Base-by-base conservation (phyloP, 1,140 invertebrate genomes). In the Trichonephila clavipes region DNA sequence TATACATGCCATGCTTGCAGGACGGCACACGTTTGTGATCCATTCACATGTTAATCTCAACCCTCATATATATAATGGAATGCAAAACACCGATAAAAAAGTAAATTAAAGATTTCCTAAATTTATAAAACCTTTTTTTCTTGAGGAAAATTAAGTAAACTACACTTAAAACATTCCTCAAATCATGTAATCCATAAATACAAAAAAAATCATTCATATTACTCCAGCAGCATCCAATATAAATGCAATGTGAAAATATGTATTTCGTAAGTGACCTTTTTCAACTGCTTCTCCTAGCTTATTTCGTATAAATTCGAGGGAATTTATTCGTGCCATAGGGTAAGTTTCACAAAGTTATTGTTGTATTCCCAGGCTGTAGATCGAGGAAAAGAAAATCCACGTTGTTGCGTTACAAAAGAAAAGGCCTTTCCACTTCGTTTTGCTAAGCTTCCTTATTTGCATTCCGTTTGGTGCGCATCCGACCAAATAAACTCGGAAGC, bases 281-380 rank as follows among this genome's bases (percentile, higher is more conserved):
- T 28, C 28, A 51, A 51, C 5, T 10, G 4, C 10, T 51, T 51
- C 51, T 51, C 7, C 7, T 7, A 24, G 72, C 28, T 19, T 77
- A 77, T 77, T 77, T 77, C 18, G 72, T 77, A 77, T 24, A 24
- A 34, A 10, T 69, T 40, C 7, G 10, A 51, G 51, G 6, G 72
- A 77, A 77, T 77, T 77, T 77, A 77, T 77, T 77, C 34, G 72
- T 18, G 72, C 72, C 72, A 18, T 24, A 40, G 72, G 72, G 72
- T 77, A 77, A 77, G 72, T 77, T 77, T 77, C 72, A 77, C 28
- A 34, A 77, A 77, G 72, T 77, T 77, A 77, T 77, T 77, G 28
- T 34, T 77, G 14, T 16, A 16, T 14, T 77, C 18, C 24, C 14
- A 40, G 28, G 24, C 3, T 1, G 18, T 16, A 18, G 24, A 34